A percentile compares a stretch with the other conserved stretches of the same genome.
Conservation (phyloP, 2,113 vertebrate species). For the Mormoops blainvillei region DNA sequence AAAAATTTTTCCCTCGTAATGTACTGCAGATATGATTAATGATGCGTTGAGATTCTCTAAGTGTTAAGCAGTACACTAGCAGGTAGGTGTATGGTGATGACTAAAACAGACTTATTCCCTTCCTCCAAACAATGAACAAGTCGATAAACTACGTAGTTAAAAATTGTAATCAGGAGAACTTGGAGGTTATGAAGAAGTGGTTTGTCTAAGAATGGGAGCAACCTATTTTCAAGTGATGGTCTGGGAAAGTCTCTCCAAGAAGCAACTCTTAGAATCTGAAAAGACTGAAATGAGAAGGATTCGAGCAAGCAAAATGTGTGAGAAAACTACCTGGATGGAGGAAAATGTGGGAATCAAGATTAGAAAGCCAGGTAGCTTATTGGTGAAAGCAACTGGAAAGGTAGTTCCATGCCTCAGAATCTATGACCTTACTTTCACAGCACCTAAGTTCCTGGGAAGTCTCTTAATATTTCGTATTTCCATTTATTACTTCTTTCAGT, state of each 20-base stretch:
- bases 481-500: neutral
- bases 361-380: neutral
- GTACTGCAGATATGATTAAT: neutral
- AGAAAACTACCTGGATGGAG: neutral
- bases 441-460: neutral
- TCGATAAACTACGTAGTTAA: neutral
- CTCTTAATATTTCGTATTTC: conserved; percentile 21
- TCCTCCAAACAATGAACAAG: neutral
- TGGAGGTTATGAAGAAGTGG: neutral
- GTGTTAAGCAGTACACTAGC: neutral
- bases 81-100: neutral
- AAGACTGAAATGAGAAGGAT: neutral
- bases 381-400: neutral
- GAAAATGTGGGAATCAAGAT: neutral
- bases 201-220: neutral
- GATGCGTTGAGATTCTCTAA: neutral
- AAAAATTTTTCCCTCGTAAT: neutral
- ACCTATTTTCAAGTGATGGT: neutral
- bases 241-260: neutral
- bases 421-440: neutral
- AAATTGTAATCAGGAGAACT: neutral
- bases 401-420: neutral
- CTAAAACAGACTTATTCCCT: neutral
- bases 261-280: neutral
- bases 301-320: neutral